These are phyloP conservation scores for Psammodynastes pulverulentus DNA, from an alignment of 2,113 vertebrate genomes.

Conservation along the genomic window DNA sequence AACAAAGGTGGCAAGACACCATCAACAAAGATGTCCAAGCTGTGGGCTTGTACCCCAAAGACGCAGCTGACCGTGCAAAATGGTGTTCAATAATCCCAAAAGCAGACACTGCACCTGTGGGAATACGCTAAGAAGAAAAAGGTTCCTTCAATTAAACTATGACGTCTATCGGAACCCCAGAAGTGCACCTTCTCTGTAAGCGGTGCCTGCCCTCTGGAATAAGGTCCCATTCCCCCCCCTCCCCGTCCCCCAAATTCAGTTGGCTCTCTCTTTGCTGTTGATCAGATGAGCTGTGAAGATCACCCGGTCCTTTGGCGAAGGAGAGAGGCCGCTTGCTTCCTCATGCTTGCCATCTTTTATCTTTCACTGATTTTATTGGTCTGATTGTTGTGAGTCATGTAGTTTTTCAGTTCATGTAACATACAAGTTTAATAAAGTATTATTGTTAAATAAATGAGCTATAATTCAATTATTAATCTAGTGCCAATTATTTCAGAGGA, in stretches of 20 bases:
- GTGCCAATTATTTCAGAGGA: background rate
- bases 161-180: background rate
- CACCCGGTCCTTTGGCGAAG: accelerated
- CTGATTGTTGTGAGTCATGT: background rate
- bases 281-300: background rate
- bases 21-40: no score
- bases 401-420: background rate
- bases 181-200: background rate
- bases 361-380: background rate
- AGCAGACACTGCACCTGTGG: no score
- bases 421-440: background rate
- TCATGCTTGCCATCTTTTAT: background rate
- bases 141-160: background rate
- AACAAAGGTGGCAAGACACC: no score
- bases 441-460: background rate
- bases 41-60: no score
- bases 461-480: background rate
- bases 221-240: background rate
- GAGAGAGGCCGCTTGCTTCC: background rate
- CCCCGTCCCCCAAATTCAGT: background rate
- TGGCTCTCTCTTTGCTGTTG: background rate
- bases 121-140: no score
- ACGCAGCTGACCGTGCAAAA: no score
- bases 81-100: no score
- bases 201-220: background rate